Evolutionary conservation across 1,140 invertebrate species (phyloP).

Genomic region (Protaetia brevitarsis): DNA sequence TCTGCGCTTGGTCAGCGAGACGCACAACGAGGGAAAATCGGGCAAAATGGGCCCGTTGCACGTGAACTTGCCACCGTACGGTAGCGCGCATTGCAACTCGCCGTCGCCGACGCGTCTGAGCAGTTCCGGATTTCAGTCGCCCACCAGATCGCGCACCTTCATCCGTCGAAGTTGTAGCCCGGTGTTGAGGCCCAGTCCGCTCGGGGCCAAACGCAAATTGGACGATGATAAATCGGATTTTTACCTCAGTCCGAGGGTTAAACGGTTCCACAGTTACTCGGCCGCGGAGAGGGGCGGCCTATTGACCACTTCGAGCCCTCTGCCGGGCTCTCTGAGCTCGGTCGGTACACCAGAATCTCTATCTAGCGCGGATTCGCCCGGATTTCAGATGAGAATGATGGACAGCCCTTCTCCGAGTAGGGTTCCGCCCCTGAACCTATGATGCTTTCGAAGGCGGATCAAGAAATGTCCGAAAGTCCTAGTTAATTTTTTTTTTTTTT

Average conservation of each 20-base stretch:
- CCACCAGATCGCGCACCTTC: slow-evolving; percentile 57
- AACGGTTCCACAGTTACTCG: slow-evolving; percentile 51
- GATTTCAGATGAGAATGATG: slow-evolving; percentile 55
- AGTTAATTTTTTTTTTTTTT: slow-evolving; percentile 38
- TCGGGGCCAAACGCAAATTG: slow-evolving; percentile 76
- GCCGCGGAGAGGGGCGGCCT: slow-evolving; percentile 42
- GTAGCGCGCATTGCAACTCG: slow-evolving; percentile 54
- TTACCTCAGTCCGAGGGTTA: slow-evolving; percentile 54
- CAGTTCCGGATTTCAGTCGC: slow-evolving; percentile 46
- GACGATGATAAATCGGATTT: slow-evolving; percentile 58
- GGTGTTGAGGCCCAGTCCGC: slow-evolving; percentile 72
- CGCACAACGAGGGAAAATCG: slow-evolving; percentile 41
- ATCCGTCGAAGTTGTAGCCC: slow-evolving; percentile 78
- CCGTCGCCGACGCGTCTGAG: slow-evolving; percentile 61
- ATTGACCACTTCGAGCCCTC: slow-evolving; percentile 45
- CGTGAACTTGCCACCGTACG: slow-evolving; percentile 47
- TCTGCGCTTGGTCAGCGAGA: slow-evolving; percentile 69
- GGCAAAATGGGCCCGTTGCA: slow-evolving; percentile 45
- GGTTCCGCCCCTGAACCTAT: slow-evolving; percentile 47
- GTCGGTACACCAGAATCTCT: slow-evolving; percentile 60
- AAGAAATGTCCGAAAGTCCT: slow-evolving; percentile 47
- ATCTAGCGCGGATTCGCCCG: slow-evolving; percentile 59
- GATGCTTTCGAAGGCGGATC: slow-evolving; percentile 46
- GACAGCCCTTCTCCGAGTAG: slow-evolving; percentile 54
- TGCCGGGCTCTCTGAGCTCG: slow-evolving; percentile 56